Evolutionary conservation across 2,113 vertebrate species (phyloP), one percentile per base, ranked within the genome.

Genomic region (Sarotherodon lohbergeri): DNA sequence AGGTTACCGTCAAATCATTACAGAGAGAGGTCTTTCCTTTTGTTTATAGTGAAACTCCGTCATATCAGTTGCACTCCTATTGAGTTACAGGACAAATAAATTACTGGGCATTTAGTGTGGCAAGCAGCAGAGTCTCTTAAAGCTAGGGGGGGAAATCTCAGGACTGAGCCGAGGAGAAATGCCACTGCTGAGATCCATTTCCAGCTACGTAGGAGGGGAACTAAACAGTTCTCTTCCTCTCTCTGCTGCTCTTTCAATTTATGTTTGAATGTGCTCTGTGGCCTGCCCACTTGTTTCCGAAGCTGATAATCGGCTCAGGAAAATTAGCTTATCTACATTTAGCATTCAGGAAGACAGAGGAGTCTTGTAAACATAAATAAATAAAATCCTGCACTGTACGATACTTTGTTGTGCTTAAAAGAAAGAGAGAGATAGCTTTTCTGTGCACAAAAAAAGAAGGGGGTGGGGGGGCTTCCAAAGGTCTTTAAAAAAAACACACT

Each of bases 251-350:
- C 88, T 90, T 92, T 93, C 90, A 93, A 88, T 91, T 85, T 85
- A 85, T 89, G 86, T 87, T 90, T 27, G 88, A 94, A 87, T 88
- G 89, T 87, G 87, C 46, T 6, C 82, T 90, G 88, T 81, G 85
- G 89, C 83, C 90, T 84, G 86, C 91, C 92, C 88, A 91, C 91
- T 94, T 93, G 76, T 93, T 93, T 91, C 85, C 91, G 83, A 91
- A 88, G 91, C 92, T 92, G 91, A 91, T 94, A 94, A 95, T 94
- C 90, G 29, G 92, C 91, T 93, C 90, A 86, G 83, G 86, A 87
- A 95, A 94, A 93, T 94, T 92, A 92, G 92, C 94, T 93, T 94
- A 93, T 95, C 93, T 94, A 43, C 92, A 84, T 91, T 94, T 91
- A 93, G 87, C 90, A 89, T 94, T 94, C 80, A 92, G 86, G 61